These are phyloP conservation scores for Eudyptes chrysolophus DNA, from an alignment of 2,113 vertebrate genomes.

Conservation along the genomic window DNA sequence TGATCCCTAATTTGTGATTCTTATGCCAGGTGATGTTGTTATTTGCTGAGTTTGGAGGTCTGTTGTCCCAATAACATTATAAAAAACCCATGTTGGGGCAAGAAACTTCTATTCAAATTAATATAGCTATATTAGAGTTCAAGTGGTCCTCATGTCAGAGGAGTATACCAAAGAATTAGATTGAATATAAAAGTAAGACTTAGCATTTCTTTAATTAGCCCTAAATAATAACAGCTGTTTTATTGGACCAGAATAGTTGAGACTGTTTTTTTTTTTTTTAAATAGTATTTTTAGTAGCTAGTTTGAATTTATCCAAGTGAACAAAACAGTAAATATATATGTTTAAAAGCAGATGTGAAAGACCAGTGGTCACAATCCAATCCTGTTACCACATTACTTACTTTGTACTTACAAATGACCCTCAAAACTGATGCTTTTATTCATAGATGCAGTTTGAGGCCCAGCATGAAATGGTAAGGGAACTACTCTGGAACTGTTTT, in stretches of 20 bases:
- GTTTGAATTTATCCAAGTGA: not conserved
- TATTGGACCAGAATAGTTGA: not conserved
- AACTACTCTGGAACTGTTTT: not conserved
- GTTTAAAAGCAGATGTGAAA: not conserved
- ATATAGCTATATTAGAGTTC: not conserved
- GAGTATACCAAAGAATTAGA: not conserved
- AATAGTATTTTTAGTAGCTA: not conserved
- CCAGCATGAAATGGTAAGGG: not conserved
- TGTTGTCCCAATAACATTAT: not conserved
- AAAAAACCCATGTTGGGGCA: not conserved
- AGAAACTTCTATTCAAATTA: not conserved
- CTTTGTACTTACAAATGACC: not conserved
- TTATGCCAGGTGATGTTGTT: not conserved
- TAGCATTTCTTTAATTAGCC: not conserved
- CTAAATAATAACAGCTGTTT: not conserved
- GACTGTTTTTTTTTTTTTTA: not conserved
- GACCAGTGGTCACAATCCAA: not conserved
- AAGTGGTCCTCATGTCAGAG: not conserved
- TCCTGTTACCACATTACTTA: not conserved
- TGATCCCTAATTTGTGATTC: not conserved
- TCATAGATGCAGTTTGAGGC: not conserved
- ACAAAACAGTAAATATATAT: not conserved
- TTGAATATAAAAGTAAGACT: not conserved
- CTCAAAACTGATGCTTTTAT: not conserved
- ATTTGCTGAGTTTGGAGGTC: not conserved